phyloP scores from a whole-genome alignment of 2,113 vertebrate genomes.

The Hiodon tergisus region DNA sequence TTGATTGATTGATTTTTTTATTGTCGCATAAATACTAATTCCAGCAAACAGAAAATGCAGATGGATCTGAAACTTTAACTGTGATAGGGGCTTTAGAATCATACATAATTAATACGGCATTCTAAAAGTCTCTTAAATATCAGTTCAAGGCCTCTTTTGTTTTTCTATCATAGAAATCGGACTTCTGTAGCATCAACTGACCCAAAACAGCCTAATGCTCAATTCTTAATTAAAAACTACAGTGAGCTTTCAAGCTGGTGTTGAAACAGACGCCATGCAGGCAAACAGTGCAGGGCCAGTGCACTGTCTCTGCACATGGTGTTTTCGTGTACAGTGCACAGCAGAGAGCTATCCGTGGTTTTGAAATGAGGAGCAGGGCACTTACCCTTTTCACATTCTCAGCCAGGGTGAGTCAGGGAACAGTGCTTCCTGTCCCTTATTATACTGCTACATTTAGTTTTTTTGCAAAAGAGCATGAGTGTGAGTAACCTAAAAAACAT shows the following conservation, averaged over 20 bases:
- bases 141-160: constrained; percentile 17
- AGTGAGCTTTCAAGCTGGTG: not conserved
- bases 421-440: not conserved
- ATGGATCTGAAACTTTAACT: constrained; percentile 22
- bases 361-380: constrained; percentile 1
- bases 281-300: not conserved
- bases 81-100: constrained; percentile 22
- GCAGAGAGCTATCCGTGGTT: not conserved
- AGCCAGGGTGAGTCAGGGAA: not conserved
- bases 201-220: not conserved
- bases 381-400: not conserved
- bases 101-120: constrained; percentile 32
- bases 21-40: not conserved
- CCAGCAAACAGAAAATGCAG: constrained; percentile 1
- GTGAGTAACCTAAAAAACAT: too few species aligned
- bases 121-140: constrained; percentile 24
- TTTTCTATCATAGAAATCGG: constrained; percentile 26
- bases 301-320: not conserved
- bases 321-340: too few species aligned
- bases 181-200: constrained; percentile 21
- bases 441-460: not conserved
- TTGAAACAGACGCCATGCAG: not conserved
- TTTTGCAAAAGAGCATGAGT: too few species aligned
- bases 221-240: not conserved
- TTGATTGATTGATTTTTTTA: too few species aligned